Evolutionary conservation across 1,140 invertebrate species (phyloP), one percentile per base, ranked within the genome.

Genomic region (Rhizoglyphus robini): DNA sequence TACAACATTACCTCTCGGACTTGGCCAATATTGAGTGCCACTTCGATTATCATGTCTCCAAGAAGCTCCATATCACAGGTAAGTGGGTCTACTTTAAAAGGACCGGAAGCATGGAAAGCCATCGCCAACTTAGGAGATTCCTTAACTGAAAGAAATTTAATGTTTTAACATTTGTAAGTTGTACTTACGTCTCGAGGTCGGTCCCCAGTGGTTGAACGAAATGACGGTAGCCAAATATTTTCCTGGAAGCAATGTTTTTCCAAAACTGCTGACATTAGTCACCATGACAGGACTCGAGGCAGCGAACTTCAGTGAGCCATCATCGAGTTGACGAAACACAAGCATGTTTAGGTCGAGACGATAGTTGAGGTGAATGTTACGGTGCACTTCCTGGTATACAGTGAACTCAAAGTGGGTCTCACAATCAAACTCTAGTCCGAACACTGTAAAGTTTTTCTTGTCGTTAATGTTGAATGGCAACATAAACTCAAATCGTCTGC

Each of bases 181-280:
- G 36, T 20, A 60, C 3, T 32, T 60, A 60, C 58, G 36, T 46
- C 58, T 60, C 11, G 58, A 60, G 23, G 58, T 32, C 1, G 15
- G 15, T 34, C 58, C 58, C 92, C 91, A 97, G 74, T 96, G 91
- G 78, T 96, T 96, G 74, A 97, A 96, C 1, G 92, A 90, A 54
- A 96, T 76, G 68, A 89, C 90, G 13, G 94, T 87, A 0, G 95
- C 83, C 54, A 94, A 81, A 75, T 97, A 96, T 68, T 88, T 82
- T 72, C 91, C 91, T n/a, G 87, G 84, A n/a, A 18, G 15, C 13
- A 60, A 27, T 11, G 11, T 13, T 46, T 15, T 60, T 30, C 27
- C 30, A 32, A 38, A 30, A 46, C 27, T 60, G 1, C 2, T 27
- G 15, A 60, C 27, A 15, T 60, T 60, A 2, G 15, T 29, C 27